Evolutionary conservation across 2,888 invertebrate species (phyloP), one percentile per base, ranked within the genome.

Genomic region (Meganola albula): DNA sequence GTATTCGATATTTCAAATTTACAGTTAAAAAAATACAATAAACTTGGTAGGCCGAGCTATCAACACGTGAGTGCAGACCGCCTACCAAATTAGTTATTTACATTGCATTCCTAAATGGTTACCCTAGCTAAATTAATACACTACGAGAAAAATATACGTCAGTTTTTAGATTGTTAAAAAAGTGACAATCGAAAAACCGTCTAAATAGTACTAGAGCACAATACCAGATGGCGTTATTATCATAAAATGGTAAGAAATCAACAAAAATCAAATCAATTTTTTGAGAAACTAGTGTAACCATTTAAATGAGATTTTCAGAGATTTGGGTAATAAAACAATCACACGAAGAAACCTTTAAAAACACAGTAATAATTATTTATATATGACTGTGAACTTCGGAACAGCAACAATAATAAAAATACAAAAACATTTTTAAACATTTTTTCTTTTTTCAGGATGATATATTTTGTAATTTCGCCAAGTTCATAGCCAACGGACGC

Each of bases 31-130:
- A 50, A 54, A 58, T 63, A 70, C 65, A 67, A 44, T 62, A 48
- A 53, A 72, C 71, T 75, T 73, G 78, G 79, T 75, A 78, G 77
- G 75, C 67, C 53, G 45, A 58, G 63, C 70, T 65, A 57, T 60
- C 73, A 76, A 72, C 75, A 78, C 74, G 41, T 50, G 63, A 59
- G 72, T 72, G 77, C 65, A 62, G 74, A 69, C 62, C 51, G 62
- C 76, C 79, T 77, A 78, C 78, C 80, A 74, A 73, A 78, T 63
- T 44, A 47, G 74, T 83, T 84, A 84, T 83, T 75, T 83, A 83
- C 83, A 83, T 74, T 64, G 83, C 82, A 82, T 78, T 79, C 79
- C 70, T 54, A 45, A 45, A 70, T 71, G 73, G 67, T 68, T 75
- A 73, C 73, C 71, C 69, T 64, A 60, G 49, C 63, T 56, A 6